Percentiles rank a stretch among this genome's conserved stretches.
Conservation (phyloP, 2,888 invertebrate genomes). For the Patella caerulea region DNA sequence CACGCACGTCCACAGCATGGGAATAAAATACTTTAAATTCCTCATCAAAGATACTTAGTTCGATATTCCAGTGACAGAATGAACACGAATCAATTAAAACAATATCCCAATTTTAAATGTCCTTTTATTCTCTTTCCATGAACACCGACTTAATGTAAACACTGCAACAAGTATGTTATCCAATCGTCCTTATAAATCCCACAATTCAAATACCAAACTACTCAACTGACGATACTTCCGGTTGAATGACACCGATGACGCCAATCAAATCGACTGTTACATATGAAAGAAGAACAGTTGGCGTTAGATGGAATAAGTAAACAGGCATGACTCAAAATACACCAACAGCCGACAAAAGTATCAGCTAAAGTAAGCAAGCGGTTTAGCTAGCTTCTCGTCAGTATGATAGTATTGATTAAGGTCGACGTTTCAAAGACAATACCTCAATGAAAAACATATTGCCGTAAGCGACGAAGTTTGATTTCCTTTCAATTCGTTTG, state of each 20-base stretch:
- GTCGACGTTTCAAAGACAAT: too few relatives aligned
- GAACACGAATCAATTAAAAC: too few relatives aligned
- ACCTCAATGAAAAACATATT: neutral
- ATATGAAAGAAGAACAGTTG: neutral
- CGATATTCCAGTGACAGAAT: too few relatives aligned
- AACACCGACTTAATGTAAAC: neutral
- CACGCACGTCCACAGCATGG: too few relatives aligned
- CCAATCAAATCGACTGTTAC: neutral
- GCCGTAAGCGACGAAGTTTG: neutral
- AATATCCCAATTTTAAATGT: too few relatives aligned
- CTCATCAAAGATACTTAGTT: too few relatives aligned
- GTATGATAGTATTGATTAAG: neutral
- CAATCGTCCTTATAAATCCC: too few relatives aligned
- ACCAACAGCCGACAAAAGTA: neutral
- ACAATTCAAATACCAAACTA: too few relatives aligned
- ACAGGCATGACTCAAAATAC: neutral
- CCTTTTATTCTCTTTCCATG: too few relatives aligned
- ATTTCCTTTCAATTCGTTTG: neutral
- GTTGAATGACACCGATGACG: neutral
- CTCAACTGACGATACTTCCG: neutral
- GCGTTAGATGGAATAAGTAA: slow-evolving; percentile 3
- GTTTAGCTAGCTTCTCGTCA: neutral
- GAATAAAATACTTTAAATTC: too few relatives aligned
- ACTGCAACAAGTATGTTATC: neutral
- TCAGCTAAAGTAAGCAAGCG: slow-evolving; percentile 3